Percentiles rank a stretch among this genome's conserved stretches.
These are phyloP conservation scores for Vulpes lagopus DNA, from an alignment of 2,113 vertebrate genomes.

Conservation along the genomic window DNA sequence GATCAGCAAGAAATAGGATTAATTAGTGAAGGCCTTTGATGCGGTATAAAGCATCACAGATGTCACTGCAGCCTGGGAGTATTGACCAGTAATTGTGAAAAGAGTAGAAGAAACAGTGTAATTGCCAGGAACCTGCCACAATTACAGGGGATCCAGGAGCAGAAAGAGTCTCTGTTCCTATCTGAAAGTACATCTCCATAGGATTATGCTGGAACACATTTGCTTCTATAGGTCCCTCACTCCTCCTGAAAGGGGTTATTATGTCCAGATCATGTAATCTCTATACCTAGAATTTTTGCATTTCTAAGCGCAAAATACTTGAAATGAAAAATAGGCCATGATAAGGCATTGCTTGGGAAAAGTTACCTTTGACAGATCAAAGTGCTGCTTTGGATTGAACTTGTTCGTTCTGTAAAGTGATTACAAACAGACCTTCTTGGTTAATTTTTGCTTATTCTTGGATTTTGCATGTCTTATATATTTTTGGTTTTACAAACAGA, in stretches of 20 bases:
- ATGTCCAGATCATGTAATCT: not conserved
- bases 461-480: not conserved
- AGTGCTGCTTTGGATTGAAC: not conserved
- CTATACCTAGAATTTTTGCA: not conserved
- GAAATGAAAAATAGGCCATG: not conserved
- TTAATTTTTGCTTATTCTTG: not conserved
- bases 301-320: not conserved
- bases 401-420: not conserved
- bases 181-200: not conserved
- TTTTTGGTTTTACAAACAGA: not conserved
- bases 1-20: not conserved
- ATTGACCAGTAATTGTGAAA: not conserved
- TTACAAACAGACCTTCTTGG: not conserved
- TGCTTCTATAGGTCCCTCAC: not conserved
- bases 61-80: not conserved
- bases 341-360: not conserved
- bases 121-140: not conserved
- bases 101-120: not conserved
- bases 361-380: not conserved
- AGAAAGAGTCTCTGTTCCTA: not conserved
- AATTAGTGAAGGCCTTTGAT: not conserved
- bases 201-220: not conserved
- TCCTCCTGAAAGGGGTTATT: not conserved
- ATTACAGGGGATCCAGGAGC: not conserved
- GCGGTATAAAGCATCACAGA: not conserved